Base-by-base conservation (phyloP, 2,113 vertebrate species). In the Tachysurus vachellii region DNA sequence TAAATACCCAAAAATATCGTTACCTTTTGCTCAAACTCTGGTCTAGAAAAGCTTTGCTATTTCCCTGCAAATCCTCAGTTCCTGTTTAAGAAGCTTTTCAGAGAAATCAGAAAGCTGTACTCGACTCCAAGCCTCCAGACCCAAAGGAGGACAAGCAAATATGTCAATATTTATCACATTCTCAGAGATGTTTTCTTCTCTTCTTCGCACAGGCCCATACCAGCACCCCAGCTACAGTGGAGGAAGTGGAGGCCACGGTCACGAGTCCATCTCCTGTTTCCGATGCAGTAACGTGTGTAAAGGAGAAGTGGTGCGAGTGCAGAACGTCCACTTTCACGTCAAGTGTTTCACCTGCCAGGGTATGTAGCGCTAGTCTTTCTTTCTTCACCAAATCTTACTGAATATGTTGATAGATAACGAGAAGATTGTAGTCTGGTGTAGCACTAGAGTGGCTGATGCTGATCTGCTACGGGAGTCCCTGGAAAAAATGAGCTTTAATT, bases 311-410 rank as follows among this genome's bases (percentile, higher is more conserved):
- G 96, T 97, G 73, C 96, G 97, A 0, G 97, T 97, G 89, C 96
- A 97, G 90, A 96, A 95, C 90, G 96, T 95, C 86, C 96, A 97
- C 91, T 97, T 97, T 93, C 97, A 97, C 90, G 95, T 97, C 93
- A 94, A 95, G 89, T 97, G 97, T 92, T 97, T 97, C 95, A 97
- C 96, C 91, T 97, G 97, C 90, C 96, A 97, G 96, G 96, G 97
- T 97, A 97, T 85, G 89, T 26, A 28, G 28, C 71, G 0, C 68
- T 44, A 28, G 6, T 14, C 56, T 57, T 57, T 47, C 26, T 71
- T 57, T 47, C 26, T 71, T 12, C 42, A 62, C 17, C 50, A 21
- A 62, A 68, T 86, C 26, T 17, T 16, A 17, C 4, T 26, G 16
- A 59, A 81, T 13, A 54, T 68, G 31, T 59, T 13, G 9, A 11